Evolutionary conservation across 1,140 invertebrate genomes (phyloP).

Genomic region (Pogonognathellus flavescens): DNA sequence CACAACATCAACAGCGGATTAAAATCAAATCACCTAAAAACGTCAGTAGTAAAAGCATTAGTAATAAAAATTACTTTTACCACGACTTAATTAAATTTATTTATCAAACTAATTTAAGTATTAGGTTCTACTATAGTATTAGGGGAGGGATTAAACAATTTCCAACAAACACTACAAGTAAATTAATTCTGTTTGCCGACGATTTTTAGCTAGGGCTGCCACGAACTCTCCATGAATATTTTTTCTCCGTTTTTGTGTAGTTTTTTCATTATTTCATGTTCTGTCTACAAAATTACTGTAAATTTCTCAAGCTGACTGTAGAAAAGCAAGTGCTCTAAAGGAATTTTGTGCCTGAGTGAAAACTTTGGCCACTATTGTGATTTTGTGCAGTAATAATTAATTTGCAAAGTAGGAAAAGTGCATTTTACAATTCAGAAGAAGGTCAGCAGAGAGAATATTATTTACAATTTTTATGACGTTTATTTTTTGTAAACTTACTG

Average conservation of each 20-base stretch:
- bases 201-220: slow-evolving; percentile 13
- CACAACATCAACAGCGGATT: background rate
- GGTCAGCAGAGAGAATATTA: too few species aligned
- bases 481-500: slow-evolving; percentile 22
- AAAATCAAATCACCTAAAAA: background rate
- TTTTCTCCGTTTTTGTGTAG: background rate
- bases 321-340: background rate
- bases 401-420: slow-evolving; percentile 7
- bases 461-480: background rate
- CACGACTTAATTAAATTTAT: too few species aligned
- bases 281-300: background rate
- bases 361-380: background rate
- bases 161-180: background rate
- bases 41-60: background rate
- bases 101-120: too few species aligned
- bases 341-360: background rate
- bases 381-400: background rate
- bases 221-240: slow-evolving; percentile 6
- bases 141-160: too few species aligned
- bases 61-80: background rate
- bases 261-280: too few species aligned
- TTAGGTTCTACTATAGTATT: too few species aligned
- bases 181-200: background rate
- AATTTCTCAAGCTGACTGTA: background rate
- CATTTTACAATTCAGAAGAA: background rate